Base-by-base conservation (phyloP, 2,888 invertebrate species). In the Adelphocoris suturalis region DNA sequence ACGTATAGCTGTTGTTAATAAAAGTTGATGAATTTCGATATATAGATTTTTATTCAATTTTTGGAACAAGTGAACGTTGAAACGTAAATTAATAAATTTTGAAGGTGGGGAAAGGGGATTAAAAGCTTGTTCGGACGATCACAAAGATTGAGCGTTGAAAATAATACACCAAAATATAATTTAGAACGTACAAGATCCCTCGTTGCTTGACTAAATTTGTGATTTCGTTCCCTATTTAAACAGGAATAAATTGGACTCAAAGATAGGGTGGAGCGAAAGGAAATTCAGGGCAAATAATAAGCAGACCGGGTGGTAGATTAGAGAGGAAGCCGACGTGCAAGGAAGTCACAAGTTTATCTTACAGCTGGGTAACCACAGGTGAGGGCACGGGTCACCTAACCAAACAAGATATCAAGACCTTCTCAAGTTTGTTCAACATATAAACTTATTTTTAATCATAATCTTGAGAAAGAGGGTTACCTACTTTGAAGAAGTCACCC, bases 351-450 rank as follows among this genome's bases (percentile, higher is more conserved):
- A 75, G 88, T 78, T 88, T 78, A 88, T 47, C 57, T 76, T 78
- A 52, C 89, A 89, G 57, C 89, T 89, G 89, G 82, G 89, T 84
- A 89, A 89, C 89, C 89, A 89, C 89, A 89, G 89, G 89, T 89
- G 89, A 82, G 81, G 68, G 89, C 87, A 87, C 90, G 90, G 87
- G 87, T 76, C 87, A 87, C 87, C 87, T 87, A 90, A 14, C 48
- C 75, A 80, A 90, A 86, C 86, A 90, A 68, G 27, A 87, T 52
- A 88, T 37, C 46, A n/a, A n/a, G 85, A n/a, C 78, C 55, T 55
- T 88, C 48, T 88, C 88, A 88, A 78, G 55, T 88, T 88, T 76
- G 76, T 76, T 55, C n/a, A 88, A 48, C 86, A 27, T 14, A 52
- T 19, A 47, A 86, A 37, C 37, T 48, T 75, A 37, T 14, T 47